These are phyloP conservation scores for Noctilio leporinus DNA, from an alignment of 2,113 vertebrate genomes.

Conservation along the genomic window DNA sequence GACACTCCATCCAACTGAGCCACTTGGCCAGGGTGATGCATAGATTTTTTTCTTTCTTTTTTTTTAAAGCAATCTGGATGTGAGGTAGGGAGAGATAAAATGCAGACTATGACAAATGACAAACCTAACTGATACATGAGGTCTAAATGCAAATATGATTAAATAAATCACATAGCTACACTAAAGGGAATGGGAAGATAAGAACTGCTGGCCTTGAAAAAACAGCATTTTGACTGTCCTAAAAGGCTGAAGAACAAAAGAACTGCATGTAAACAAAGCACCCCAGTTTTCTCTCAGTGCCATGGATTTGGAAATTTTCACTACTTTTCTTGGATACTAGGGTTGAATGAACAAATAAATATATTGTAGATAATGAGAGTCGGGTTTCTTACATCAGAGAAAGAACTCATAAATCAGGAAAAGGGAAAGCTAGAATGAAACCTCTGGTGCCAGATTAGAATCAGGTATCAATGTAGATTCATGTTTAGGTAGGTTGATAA, in stretches of 20 bases:
- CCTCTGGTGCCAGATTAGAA: background rate
- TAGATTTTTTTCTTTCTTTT: background rate
- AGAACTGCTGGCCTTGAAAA: slow-evolving; percentile 29
- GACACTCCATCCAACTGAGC: no score
- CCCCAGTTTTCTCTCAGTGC: slow-evolving; percentile 35
- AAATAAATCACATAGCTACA: background rate
- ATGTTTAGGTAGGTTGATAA: background rate
- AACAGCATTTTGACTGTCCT: slow-evolving; percentile 7
- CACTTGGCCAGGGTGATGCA: no score
- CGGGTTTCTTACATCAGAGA: slow-evolving; percentile 1
- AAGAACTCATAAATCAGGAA: slow-evolving; percentile 17
- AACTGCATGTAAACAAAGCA: slow-evolving; percentile 13
- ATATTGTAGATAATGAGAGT: slow-evolving; percentile 8
- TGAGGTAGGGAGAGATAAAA: background rate
- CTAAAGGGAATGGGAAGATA: background rate
- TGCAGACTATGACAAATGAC: background rate
- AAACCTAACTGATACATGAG: background rate
- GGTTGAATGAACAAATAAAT: background rate
- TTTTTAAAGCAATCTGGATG: background rate
- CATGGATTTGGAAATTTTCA: slow-evolving; percentile 9
- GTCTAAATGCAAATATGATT: no score
- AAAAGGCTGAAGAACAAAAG: slow-evolving; percentile 23
- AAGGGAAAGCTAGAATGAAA: background rate
- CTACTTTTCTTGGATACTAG: slow-evolving; percentile 12
- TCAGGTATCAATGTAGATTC: background rate